Percentiles rank a stretch among this genome's conserved stretches.
Conservation (phyloP, 1,140 invertebrate genomes). For the Tetramorium alpestre region DNA sequence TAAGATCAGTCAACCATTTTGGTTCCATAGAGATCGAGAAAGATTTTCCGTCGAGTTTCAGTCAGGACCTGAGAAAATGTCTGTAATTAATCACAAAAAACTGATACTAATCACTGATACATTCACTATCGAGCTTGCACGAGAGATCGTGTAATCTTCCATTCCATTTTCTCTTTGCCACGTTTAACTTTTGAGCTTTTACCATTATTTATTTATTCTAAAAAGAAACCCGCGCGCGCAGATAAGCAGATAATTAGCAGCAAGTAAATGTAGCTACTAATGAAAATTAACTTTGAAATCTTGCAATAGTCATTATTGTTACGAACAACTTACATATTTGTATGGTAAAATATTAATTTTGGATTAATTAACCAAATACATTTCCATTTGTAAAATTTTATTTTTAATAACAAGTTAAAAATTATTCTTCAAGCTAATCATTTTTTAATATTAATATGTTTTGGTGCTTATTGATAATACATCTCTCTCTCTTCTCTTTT, state of each 20-base stretch:
- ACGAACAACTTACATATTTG: not conserved
- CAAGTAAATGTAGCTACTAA: not conserved
- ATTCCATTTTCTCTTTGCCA: slow-evolving; percentile 7
- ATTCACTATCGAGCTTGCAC: not conserved
- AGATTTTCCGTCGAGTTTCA: slow-evolving; percentile 66
- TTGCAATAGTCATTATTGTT: not conserved
- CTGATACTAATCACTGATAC: slow-evolving; percentile 28
- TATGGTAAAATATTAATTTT: not conserved
- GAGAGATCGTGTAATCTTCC: not conserved
- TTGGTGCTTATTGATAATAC: not conserved
- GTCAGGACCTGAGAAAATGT: slow-evolving; percentile 62
- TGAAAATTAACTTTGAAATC: not conserved
- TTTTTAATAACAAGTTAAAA: not conserved
- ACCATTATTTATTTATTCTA: not conserved
- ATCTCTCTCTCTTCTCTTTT: not conserved
- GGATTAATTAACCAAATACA: not conserved
- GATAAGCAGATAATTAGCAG: not conserved
- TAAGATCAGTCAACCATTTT: slow-evolving; percentile 68
- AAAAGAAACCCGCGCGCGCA: not conserved
- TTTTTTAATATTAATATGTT: not conserved
- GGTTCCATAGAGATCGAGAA: slow-evolving; percentile 45
- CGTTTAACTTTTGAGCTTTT: slow-evolving; percentile 1
- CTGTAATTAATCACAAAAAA: slow-evolving; percentile 70
- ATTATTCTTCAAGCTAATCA: not conserved
- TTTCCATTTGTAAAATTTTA: not conserved